These are phyloP conservation scores for Patella ulyssiponensis DNA, from an alignment of 2,888 invertebrate genomes.

Conservation along the genomic window DNA sequence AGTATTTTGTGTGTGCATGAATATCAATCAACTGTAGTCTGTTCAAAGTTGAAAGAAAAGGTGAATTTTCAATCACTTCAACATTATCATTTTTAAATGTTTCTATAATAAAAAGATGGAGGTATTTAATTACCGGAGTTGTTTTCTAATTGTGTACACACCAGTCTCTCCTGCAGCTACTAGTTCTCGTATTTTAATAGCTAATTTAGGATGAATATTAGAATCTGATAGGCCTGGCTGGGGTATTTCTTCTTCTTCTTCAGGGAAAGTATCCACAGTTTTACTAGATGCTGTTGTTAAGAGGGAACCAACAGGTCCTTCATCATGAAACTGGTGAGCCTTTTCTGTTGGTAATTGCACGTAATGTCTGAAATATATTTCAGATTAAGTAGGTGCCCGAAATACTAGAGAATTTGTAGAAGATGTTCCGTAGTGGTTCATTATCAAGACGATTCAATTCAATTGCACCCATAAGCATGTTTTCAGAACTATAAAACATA, in stretches of 20 bases:
- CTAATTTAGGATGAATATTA: slow-evolving; percentile 65
- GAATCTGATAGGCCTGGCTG: slow-evolving; percentile 25
- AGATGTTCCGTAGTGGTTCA: no score
- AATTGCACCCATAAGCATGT: neutral
- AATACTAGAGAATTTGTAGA: neutral
- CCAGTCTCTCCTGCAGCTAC: slow-evolving; percentile 67
- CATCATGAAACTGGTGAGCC: slow-evolving; percentile 70
- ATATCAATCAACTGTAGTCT: no score
- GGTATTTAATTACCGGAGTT: slow-evolving; percentile 59
- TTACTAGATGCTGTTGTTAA: neutral
- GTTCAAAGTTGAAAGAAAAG: no score
- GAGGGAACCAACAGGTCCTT: slow-evolving; percentile 12
- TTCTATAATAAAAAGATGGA: neutral
- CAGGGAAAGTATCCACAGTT: neutral
- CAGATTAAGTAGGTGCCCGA: neutral
- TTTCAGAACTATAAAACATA: neutral
- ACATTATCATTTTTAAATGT: no score
- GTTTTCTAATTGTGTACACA: slow-evolving; percentile 67
- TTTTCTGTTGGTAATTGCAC: slow-evolving; percentile 70
- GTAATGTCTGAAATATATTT: slow-evolving; percentile 59
- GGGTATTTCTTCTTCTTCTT: slow-evolving; percentile 14
- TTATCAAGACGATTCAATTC: no score
- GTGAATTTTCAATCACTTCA: no score
- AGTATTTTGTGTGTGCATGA: no score
- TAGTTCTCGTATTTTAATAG: slow-evolving; percentile 65